Base-by-base conservation (phyloP, 2,797 vertebrate species). In the Poliocrania exsul region DNA sequence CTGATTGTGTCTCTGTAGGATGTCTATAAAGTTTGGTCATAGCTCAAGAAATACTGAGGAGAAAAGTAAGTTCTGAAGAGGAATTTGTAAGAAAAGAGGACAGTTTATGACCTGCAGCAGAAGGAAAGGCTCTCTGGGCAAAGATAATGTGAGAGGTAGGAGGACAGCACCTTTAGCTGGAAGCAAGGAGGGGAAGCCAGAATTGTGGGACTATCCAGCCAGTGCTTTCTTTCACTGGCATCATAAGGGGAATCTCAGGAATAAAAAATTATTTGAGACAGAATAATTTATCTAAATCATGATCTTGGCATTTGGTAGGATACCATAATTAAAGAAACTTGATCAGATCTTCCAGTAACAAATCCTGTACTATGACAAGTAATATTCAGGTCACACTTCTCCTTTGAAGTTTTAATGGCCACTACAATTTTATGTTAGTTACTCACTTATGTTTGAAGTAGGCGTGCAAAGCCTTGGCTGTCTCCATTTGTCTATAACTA, bases 381-480 rank as follows among this genome's bases (percentile, higher is more conserved):
- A 80, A 93, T 95, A 96, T 94, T 95, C 95, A 97, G 94, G 93
- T 96, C 95, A 95, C 60, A 67, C 66, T 89, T 88, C 70, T 73
- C 73, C 74, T 97, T 97, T 97, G 95, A 97, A 96, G 95, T 96
- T 97, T 97, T 97, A 96, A 97, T 96, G 95, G 94, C 95, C 95
- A 92, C 93, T 95, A 95, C 90, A 96, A 88, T 97, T 96, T 96
- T 78, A 44, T 93, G 90, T 95, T 93, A 94, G 95, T 93, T 94
- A 92, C 90, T 96, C 90, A 90, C 85, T 95, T 91, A 77, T 88
- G 95, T 96, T 97, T 97, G 96, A 97, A 96, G 94, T 93, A 87
- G 88, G 92, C 4, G 58, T 95, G 95, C 92, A 91, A 95, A 97
- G 96, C 84, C 74, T 73, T 87, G 80, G 92, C 82, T 88, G 89